These are phyloP conservation scores for Rhinella marina DNA, from an alignment of 2,797 vertebrate species.

Conservation along the genomic window DNA sequence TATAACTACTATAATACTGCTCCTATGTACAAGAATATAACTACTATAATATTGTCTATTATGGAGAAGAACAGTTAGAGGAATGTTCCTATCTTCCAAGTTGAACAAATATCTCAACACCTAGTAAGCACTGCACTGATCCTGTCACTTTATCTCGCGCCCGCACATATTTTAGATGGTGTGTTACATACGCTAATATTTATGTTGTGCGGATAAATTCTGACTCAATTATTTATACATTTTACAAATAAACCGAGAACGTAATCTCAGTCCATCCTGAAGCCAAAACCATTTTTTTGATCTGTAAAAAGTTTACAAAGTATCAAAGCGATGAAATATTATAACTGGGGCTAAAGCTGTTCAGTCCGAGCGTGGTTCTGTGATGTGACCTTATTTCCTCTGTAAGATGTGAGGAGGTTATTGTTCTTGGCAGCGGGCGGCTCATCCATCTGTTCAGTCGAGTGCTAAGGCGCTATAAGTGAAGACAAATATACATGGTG, in stretches of 20 bases:
- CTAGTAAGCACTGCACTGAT: background rate
- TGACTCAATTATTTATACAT: constrained; percentile 40
- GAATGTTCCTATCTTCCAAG: background rate
- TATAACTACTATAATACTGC: background rate
- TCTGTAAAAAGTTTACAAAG: constrained; percentile 49
- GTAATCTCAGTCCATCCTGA: constrained; percentile 5
- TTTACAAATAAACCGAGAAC: constrained; percentile 41
- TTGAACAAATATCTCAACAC: background rate
- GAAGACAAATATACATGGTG: constrained; percentile 46
- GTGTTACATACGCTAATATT: constrained; percentile 47
- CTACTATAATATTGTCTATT: background rate
- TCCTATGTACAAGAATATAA: background rate
- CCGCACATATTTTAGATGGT: background rate
- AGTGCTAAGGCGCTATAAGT: constrained; percentile 21
- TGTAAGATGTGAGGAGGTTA: constrained; percentile 5
- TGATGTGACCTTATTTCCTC: constrained; percentile 33
- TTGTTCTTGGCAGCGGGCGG: constrained; percentile 40
- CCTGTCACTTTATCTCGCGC: background rate
- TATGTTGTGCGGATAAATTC: constrained; percentile 33
- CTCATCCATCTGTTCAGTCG: background rate
- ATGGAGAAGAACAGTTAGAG: background rate
- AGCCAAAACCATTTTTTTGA: constrained; percentile 25
- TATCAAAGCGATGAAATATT: constrained; percentile 34
- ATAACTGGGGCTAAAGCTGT: constrained; percentile 26
- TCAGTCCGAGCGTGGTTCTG: background rate